Percentiles rank a stretch among this genome's conserved stretches.
These are phyloP conservation scores for Lithophane semibrunnea DNA, from an alignment of 2,888 invertebrate species.

Conservation along the genomic window DNA sequence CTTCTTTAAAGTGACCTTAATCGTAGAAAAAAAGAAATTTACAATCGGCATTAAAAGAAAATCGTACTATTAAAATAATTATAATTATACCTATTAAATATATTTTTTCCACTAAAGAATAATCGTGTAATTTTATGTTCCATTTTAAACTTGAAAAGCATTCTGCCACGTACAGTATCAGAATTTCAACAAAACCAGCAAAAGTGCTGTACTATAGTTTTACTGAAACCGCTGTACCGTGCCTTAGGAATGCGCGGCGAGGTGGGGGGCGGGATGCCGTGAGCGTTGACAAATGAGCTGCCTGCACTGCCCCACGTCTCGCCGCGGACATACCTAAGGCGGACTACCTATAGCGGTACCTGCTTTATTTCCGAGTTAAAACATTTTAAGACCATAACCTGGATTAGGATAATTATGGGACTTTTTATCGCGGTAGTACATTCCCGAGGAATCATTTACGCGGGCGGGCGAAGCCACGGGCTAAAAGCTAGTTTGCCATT, in stretches of 20 bases:
- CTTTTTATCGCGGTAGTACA: too few species aligned
- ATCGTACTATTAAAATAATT: neutral
- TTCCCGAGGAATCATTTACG: too few species aligned
- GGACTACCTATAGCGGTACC: too few species aligned
- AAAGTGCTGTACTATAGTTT: neutral
- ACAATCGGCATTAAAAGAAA: neutral
- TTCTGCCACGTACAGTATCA: neutral
- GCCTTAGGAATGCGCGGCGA: too few species aligned
- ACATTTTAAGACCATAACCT: too few species aligned
- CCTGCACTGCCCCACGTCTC: too few species aligned
- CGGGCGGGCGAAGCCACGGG: neutral
- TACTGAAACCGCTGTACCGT: too few species aligned
- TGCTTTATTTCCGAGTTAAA: too few species aligned
- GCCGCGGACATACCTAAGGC: too few species aligned
- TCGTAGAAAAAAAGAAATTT: neutral
- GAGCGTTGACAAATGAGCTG: too few species aligned
- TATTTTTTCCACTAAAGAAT: neutral
- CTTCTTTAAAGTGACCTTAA: neutral
- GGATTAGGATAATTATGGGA: too few species aligned
- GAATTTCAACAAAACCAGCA: neutral
- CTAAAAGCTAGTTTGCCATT: neutral
- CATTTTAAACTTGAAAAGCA: neutral
- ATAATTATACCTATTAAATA: neutral
- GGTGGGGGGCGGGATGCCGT: too few species aligned
- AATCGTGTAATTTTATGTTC: neutral